Conservation (phyloP, 2,888 invertebrate genomes). For the Philereme vetulata region DNA sequence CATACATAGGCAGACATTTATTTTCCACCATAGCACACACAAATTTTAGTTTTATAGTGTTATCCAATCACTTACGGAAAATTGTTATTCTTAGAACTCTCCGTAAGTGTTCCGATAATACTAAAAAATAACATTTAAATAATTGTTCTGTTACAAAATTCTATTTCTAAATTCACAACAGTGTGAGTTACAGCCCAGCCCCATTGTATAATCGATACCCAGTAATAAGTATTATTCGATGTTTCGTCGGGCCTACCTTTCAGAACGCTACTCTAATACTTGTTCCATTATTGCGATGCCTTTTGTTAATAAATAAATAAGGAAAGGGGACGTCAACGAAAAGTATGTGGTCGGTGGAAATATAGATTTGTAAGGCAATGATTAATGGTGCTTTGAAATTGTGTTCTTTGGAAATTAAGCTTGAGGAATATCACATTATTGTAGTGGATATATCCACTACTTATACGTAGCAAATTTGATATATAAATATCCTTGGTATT, state of each 20-base stretch:
- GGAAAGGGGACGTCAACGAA: constrained; percentile 35
- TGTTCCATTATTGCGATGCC: constrained; percentile 51
- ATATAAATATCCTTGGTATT: too few species aligned
- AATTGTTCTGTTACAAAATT: not conserved
- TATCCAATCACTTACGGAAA: too few species aligned
- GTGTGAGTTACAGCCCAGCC: constrained; percentile 45
- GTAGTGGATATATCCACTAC: too few species aligned
- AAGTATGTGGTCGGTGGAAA: constrained; percentile 11
- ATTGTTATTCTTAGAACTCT: too few species aligned
- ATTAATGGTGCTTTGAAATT: constrained; percentile 14
- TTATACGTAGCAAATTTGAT: too few species aligned
- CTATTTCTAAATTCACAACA: constrained; percentile 32
- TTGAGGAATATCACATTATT: too few species aligned
- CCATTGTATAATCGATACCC: constrained; percentile 56
- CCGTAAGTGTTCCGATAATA: too few species aligned
- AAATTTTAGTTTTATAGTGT: too few species aligned
- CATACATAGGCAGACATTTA: too few species aligned
- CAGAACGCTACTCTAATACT: constrained; percentile 57
- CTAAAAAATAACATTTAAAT: too few species aligned
- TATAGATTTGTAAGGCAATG: constrained; percentile 6
- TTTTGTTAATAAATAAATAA: constrained; percentile 59
- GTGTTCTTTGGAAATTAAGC: too few species aligned
- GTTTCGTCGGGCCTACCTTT: constrained; percentile 60
- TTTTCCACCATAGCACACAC: too few species aligned
- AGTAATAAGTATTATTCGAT: constrained; percentile 66